These are phyloP conservation scores for rabbit (Oryctolagus cuniculus) DNA, from an alignment of 2,113 vertebrate species.

Conservation along the genomic window mOryCun1.1 NC_091444.1:63032501-63033000, in stretches of 20 bases:
- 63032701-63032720: neutral
- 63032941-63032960: neutral
- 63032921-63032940: neutral
- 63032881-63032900: neutral
- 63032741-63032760: neutral
- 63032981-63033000: fast-evolving
- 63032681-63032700: neutral
- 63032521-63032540: too few relatives aligned
- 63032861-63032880: neutral
- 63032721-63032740: neutral
- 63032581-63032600: too few relatives aligned
- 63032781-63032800: neutral
- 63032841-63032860: neutral
- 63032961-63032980: neutral
- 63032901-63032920: neutral
- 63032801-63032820: neutral
- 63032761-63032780: neutral
- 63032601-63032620: neutral
- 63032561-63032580: too few relatives aligned
- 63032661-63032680: neutral
- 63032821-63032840: neutral
- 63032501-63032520: too few relatives aligned
- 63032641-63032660: neutral
- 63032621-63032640: neutral
- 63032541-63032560: too few relatives aligned